phyloP scores from a whole-genome alignment of 2,113 vertebrate genomes.

The Nothobranchius furzeri region DNA sequence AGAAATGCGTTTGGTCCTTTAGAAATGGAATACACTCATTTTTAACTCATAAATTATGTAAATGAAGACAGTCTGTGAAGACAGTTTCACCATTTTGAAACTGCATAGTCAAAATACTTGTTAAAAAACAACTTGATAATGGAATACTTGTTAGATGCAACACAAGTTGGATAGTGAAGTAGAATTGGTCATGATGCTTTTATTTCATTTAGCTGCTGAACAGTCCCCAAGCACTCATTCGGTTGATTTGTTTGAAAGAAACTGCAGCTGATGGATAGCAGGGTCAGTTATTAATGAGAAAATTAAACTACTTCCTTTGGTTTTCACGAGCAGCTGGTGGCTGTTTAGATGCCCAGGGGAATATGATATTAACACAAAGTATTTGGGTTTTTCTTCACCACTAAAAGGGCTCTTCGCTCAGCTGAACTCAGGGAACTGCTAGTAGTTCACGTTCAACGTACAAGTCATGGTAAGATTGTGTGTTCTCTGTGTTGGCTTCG shows the following conservation, averaged over 20 bases:
- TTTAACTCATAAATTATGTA: too few species aligned
- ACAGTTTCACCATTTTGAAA: too few species aligned
- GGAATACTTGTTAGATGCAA: background rate
- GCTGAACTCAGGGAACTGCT: too few species aligned
- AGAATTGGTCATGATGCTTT: background rate
- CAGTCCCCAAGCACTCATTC: background rate
- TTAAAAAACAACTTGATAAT: too few species aligned
- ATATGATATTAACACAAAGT: conserved; percentile 5
- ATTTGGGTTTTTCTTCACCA: background rate
- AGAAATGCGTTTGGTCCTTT: too few species aligned
- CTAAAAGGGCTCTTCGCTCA: background rate
- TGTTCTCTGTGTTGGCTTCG: too few species aligned
- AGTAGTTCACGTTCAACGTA: too few species aligned
- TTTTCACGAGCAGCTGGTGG: conserved; percentile 9
- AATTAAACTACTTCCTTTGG: conserved; percentile 3
- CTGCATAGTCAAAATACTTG: too few species aligned
- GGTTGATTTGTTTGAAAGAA: conserved; percentile 8
- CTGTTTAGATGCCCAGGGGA: background rate
- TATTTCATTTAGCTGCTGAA: background rate
- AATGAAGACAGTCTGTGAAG: too few species aligned
- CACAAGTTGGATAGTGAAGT: background rate
- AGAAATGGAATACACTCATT: too few species aligned
- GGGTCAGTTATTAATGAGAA: conserved; percentile 26
- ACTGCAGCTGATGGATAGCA: conserved; percentile 4
- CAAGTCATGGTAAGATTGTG: too few species aligned